Base-by-base conservation (phyloP, 1,140 invertebrate genomes). In the Andricus grossulariae region DNA sequence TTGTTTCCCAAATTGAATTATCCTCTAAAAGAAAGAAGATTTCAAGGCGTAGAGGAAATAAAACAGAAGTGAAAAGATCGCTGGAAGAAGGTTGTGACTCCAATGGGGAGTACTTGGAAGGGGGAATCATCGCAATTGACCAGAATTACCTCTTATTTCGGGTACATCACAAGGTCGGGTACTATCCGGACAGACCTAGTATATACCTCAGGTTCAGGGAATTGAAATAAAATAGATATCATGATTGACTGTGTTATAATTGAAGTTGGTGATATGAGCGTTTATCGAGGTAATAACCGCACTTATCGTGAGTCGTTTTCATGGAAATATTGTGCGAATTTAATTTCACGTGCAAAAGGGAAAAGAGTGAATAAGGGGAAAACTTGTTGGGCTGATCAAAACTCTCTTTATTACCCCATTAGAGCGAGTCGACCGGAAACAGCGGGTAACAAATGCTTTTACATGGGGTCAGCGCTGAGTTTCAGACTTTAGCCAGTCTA, bases 381-480 rank as follows among this genome's bases (percentile, higher is more conserved):
- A 66, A 66, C 15, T 66, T 66, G 25, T 66, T 66, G 60, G 57
- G 60, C 25, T 39, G 60, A 66, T 66, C 60, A 66, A 66, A 66
- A 66, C 25, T 32, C 60, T 66, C 60, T 66, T 66, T 66, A 66
- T 66, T 66, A 66, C 60, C 15, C 32, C 60, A 39, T 66, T 66
- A 66, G 15, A 66, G 60, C 25, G 60, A 66, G 60, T 66, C 60
- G 25, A 39, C 60, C 32, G 32, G 60, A 66, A 66, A 66, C 60
- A 66, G 57, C 57, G 57, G 57, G 57, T 60, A 60, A 60, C 60
- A 39, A 66, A 66, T 66, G 60, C 60, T 66, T 66, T 66, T 66
- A 66, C 60, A 66, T 66, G 60, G 60, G 60, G 60, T 60, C 57
- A 60, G 57, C 57, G 21, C 12, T 60, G 21, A 60, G 57, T 66